Evolutionary conservation across 2,797 vertebrate species (phyloP).

Genomic region (Mormyrus proboscirostris): DNA sequence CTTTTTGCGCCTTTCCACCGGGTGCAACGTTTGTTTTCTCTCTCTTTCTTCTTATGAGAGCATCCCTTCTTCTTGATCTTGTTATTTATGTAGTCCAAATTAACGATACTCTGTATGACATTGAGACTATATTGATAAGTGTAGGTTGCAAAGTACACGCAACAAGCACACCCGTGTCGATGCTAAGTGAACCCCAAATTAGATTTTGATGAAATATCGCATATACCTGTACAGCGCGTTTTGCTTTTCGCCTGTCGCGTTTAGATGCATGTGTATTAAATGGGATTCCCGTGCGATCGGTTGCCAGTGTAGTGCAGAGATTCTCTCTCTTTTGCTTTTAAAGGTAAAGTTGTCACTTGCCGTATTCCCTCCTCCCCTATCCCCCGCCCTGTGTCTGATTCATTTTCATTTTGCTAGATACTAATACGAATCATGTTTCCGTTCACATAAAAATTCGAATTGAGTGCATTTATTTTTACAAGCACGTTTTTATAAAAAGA

Average conservation of each 20-base stretch:
- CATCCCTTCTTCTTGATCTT: conserved; percentile 29
- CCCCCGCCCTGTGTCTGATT: conserved; percentile 34
- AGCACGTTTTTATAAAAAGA: not conserved
- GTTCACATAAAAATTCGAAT: not conserved
- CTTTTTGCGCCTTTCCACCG: conserved; percentile 21
- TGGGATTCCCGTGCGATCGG: conserved; percentile 23
- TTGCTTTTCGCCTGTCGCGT: conserved; percentile 5
- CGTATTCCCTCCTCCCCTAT: conserved; percentile 31
- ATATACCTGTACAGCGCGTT: not conserved
- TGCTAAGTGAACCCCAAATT: not conserved
- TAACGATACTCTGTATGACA: not conserved
- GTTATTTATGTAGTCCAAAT: conserved; percentile 24
- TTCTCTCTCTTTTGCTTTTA: conserved; percentile 34
- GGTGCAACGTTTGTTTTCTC: conserved; percentile 19
- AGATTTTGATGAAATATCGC: not conserved
- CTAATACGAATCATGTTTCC: conserved; percentile 13
- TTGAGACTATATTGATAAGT: conserved; percentile 13
- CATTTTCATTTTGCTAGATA: conserved; percentile 34
- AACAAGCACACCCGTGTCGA: not conserved
- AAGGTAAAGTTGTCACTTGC: conserved; percentile 44
- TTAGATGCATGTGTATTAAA: conserved; percentile 14
- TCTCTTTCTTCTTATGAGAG: conserved; percentile 13
- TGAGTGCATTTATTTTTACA: not conserved
- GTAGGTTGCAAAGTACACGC: not conserved
- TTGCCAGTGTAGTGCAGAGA: conserved; percentile 16